Evolutionary conservation across 2,113 vertebrate genomes (phyloP), one percentile per base, ranked within the genome.

Genomic region (Myiagra hebetior): DNA sequence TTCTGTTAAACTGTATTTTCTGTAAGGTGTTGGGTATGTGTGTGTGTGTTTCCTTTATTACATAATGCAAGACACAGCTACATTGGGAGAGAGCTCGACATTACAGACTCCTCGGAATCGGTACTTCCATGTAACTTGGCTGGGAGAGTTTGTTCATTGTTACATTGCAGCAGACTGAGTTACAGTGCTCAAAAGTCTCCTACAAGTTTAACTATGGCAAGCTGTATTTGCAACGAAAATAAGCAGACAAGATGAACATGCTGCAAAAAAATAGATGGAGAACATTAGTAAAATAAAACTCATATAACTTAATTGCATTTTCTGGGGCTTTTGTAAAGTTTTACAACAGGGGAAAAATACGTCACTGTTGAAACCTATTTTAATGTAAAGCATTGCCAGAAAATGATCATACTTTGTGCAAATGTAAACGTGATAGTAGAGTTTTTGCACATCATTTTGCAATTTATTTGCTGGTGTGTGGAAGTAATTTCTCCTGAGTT

Each of bases 111-210:
- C 85, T 88, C 63, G 15, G 41, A 44, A 47, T 79, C 70, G 59
- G 49, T 82, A 68, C 91, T 65, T 86, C 73, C 80, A 20, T 77
- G 22, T 77, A 69, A 90, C 94, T 97, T 94, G 64, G 16, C 82
- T 82, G 69, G 64, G 21, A 92, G 78, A 79, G 67, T 93, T 96
- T 95, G 59, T 64, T 83, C 69, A 15, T 92, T 91, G 56, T 95
- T 96, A 24, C 9, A 2, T 62, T 95, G 72, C 50, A 91, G 52
- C 93, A 55, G 50, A 33, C 47, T 52, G 47, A 91, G 72, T 94
- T 96, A 75, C 63, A 73, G 78, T 47, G 68, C 64, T 92, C 11
- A 15, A 30, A 89, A 94, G 33, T 82, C 46, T 74, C 93, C 94
- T 59, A 16, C 28, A 39, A 88, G 62, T 96, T 97, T 76, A 85